Evolutionary conservation across 2,797 vertebrate genomes (phyloP).

Genomic region (Zalophus californianus): DNA sequence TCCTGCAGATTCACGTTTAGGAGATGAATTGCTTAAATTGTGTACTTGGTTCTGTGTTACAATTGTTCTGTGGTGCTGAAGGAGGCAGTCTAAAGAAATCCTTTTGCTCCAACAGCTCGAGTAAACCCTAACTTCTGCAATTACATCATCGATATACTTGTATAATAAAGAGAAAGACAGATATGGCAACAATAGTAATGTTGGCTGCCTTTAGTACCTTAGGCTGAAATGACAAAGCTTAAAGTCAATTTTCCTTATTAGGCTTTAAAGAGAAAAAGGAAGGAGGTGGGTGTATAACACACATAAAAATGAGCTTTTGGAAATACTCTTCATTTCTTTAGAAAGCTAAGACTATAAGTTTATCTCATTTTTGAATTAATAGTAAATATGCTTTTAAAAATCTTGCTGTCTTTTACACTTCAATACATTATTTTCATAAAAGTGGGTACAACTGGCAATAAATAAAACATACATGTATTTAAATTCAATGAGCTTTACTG

Average conservation of each 20-base stretch:
- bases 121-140: constrained; percentile 73
- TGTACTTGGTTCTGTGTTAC: constrained; percentile 72
- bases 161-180: constrained; percentile 67
- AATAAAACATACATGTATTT: neutral
- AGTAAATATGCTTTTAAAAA: neutral
- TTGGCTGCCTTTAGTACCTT: constrained; percentile 53
- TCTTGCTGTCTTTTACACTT: constrained; percentile 8
- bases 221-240: constrained; percentile 61
- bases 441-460: neutral
- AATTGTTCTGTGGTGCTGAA: constrained; percentile 65
- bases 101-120: constrained; percentile 29
- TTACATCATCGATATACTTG: constrained; percentile 71
- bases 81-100: constrained; percentile 13
- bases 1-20: constrained; percentile 80
- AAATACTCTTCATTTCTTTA: constrained; percentile 8
- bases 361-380: constrained; percentile 22
- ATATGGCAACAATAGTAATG: neutral
- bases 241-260: constrained; percentile 56
- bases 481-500: constrained; percentile 46
- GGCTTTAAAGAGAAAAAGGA: neutral
- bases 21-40: constrained; percentile 73
- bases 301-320: constrained; percentile 5
- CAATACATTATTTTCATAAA: constrained; percentile 15
- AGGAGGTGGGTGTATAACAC: neutral
- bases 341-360: neutral